Base-by-base conservation (phyloP, 1,140 invertebrate species). In the Calosoma granatense region DNA sequence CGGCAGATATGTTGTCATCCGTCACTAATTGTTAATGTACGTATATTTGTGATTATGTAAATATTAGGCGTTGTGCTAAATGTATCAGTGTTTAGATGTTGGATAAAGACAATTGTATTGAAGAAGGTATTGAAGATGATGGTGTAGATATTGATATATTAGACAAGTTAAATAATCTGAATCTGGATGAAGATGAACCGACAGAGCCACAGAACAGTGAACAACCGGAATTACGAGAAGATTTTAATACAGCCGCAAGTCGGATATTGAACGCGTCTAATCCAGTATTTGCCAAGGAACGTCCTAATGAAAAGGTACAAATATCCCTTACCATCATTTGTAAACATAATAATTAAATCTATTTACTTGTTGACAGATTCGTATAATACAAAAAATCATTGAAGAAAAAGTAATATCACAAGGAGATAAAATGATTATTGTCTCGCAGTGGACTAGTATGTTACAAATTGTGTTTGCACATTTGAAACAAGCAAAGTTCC, bases 1-100 rank as follows among this genome's bases (percentile, higher is more conserved):
- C 76, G 92, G 3, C 94, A 96, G 69, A 83, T 92, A 53, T 94
- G 92, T 70, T 89, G 88, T 66, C 92, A 96, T 77, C 85, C 92
- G 0, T 83, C 82, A 9, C 76, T 97, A 0, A 88, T 95, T 56
- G 77, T 79, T 60, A 69, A 74, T 54, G 79, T 80, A 72, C 64
- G 63, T 62, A 21, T 53, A 22, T 43, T 20, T 20, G 6, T 57
- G 14, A 56, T 9, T 19, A 36, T 30, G 3, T 39, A 14, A 55
- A 11, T 9, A 36, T 56, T 3, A 58, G 21, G 20, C 51, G 17
- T 57, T 43, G 20, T 59, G 12, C 15, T 47, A 20, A 23, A 26
- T 36, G 47, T 2, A 51, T 11, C 56, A 58, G 1, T 52, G 22
- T 58, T 51, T 54, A 72, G 56, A 87, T 88, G 83, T 57, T 88